Evolutionary conservation across 1,140 invertebrate genomes (phyloP).

Genomic region (Wiebesia pumilae): DNA sequence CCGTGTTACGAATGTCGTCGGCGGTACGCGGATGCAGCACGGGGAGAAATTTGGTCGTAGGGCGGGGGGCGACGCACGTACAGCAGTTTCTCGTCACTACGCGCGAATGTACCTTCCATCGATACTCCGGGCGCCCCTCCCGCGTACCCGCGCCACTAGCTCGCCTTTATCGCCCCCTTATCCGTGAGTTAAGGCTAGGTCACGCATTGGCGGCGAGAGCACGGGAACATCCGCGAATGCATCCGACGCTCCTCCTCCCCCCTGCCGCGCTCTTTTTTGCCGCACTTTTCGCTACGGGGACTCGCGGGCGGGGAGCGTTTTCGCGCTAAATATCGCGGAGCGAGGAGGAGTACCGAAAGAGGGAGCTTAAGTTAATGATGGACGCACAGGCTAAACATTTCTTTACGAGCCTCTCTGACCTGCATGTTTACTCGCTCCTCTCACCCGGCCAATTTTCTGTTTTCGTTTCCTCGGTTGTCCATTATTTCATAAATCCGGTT

Average conservation of each 20-base stretch:
- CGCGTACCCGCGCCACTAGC: constrained; percentile 33
- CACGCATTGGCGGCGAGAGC: constrained; percentile 12
- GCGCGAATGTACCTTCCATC: constrained; percentile 56
- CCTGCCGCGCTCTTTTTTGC: background rate
- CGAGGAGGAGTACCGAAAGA: background rate
- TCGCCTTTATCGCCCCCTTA: background rate
- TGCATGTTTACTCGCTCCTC: too few species aligned
- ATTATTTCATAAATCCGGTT: background rate
- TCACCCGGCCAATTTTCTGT: background rate
- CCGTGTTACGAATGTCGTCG: background rate
- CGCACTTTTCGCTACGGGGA: too few species aligned
- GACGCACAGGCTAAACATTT: background rate
- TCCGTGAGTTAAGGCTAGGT: constrained; percentile 40
- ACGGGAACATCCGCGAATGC: background rate
- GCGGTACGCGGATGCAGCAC: background rate
- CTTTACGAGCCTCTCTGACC: background rate
- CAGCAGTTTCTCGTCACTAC: constrained; percentile 9
- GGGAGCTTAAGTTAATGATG: background rate
- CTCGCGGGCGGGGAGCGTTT: background rate
- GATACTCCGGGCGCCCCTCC: too few species aligned
- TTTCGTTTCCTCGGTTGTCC: background rate
- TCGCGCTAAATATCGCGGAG: background rate
- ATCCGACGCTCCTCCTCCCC: background rate
- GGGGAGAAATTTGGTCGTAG: background rate
- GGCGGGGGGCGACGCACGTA: constrained; percentile 34